phyloP scores from a whole-genome alignment of 2,797 vertebrate species.

The Cyprinella venusta region DNA sequence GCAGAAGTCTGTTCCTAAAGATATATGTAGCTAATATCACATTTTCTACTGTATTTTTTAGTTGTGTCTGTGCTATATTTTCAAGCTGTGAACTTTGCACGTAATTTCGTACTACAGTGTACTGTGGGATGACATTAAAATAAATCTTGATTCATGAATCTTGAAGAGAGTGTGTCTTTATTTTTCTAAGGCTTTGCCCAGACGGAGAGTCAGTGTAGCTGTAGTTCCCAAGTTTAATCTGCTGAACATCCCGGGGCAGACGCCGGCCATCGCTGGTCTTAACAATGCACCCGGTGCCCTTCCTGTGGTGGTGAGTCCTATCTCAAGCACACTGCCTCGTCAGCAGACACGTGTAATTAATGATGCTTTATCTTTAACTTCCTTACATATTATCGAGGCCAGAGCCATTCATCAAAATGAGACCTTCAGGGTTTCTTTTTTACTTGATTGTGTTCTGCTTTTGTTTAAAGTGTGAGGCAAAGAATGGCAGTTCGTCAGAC shows the following conservation, averaged over 20 bases:
- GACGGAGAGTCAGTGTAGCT: conserved; percentile 95
- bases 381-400: neutral
- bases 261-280: conserved; percentile 71
- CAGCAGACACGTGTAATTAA: conserved; percentile 18
- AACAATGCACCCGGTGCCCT: conserved; percentile 52
- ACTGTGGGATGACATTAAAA: too few relatives aligned
- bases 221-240: conserved; percentile 98
- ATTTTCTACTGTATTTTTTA: too few relatives aligned
- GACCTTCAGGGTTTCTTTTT: neutral
- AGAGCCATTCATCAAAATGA: conserved; percentile 17
- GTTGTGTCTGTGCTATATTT: too few relatives aligned
- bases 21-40: too few relatives aligned
- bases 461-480: conserved; percentile 83
- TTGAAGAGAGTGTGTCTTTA: conserved; percentile 2
- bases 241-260: conserved; percentile 90
- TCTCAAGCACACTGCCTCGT: neutral
- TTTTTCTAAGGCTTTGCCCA: conserved; percentile 86
- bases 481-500: conserved; percentile 73
- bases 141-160: too few relatives aligned
- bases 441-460: neutral
- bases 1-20: neutral
- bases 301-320: conserved; percentile 59
- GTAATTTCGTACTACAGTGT: too few relatives aligned
- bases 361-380: conserved; percentile 22
- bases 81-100: too few relatives aligned